Evolutionary conservation across 2,113 vertebrate genomes (phyloP), one percentile per base, ranked within the genome.

Genomic region (Xenopus tropicalis): DNA sequence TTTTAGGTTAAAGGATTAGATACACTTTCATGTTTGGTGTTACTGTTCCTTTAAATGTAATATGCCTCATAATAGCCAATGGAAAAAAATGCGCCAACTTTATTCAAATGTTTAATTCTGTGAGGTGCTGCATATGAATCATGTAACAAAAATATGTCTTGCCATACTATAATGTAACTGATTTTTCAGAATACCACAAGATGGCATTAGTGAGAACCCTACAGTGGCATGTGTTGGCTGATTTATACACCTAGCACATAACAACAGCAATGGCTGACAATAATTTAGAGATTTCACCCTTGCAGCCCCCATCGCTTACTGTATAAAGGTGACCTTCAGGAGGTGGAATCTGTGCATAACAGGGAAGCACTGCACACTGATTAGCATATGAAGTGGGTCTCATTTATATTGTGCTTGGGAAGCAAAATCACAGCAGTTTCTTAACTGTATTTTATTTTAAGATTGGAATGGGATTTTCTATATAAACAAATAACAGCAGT

Each of bases 261-360:
- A 13, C 44, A 44, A 51, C n/a, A 44, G 13, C 19, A 52, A 62
- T 69, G 29, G 14, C 5, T 56, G 44, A 69, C 58, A 66, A 43
- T 69, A 20, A 75, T 69, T 75, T 68, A 75, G 22, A 74, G 65
- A 69, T 52, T 62, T 75, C 72, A 46, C 64, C 72, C 51, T 54
- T 19, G 65, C 44, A 42, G 43, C 29, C 13, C 24, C 29, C 25
- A 23, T 68, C 14, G 67, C 20, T 74, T 74, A 74, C 11, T 44
- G 62, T 74, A 52, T 37, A 42, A 74, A 74, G 72, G 73, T 76
- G 46, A 76, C 73, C 73, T 63, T 51, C 48, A 62, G 14, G 16
- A 54, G 21, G 56, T 52, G 58, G 66, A 56, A 29, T 66, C 43
- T 23, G 20, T 23, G 64, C 19, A 21, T 48, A 66, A 48, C 20